Evolutionary conservation across 2,113 vertebrate species (phyloP).

Genomic region (Petaurus breviceps): DNA sequence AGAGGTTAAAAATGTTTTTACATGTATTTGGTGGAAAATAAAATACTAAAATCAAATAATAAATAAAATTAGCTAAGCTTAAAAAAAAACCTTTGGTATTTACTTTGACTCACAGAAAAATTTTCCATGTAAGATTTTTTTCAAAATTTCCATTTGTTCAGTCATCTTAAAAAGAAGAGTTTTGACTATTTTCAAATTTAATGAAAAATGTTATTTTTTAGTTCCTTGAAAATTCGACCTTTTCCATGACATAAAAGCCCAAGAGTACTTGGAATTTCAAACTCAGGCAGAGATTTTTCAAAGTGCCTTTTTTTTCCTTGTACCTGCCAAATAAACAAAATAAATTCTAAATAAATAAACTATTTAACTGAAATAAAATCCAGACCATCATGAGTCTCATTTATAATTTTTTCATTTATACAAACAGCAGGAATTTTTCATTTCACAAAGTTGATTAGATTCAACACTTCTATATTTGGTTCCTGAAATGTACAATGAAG

Average conservation of each 20-base stretch:
- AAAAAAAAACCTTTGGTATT: neutral
- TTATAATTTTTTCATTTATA: conserved; percentile 70
- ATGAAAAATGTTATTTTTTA: conserved; percentile 58
- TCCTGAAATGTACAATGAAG: conserved; percentile 57
- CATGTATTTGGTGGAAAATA: too few relatives aligned
- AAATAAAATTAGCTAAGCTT: neutral
- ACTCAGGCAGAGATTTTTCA: conserved; percentile 31
- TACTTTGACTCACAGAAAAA: conserved; percentile 31
- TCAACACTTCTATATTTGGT: conserved; percentile 22
- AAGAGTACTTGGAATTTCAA: conserved; percentile 14
- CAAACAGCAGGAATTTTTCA: neutral
- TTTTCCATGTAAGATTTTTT: neutral
- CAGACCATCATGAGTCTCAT: conserved; percentile 26
- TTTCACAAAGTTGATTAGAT: conserved; percentile 66
- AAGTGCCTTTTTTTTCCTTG: neutral
- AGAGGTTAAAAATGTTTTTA: too few relatives aligned
- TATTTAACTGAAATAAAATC: conserved; percentile 42
- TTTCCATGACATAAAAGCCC: conserved; percentile 39
- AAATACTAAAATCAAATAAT: too few relatives aligned
- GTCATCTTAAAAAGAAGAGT: conserved; percentile 31
- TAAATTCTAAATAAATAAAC: conserved; percentile 12
- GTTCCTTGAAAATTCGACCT: conserved; percentile 64
- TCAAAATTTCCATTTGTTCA: conserved; percentile 2
- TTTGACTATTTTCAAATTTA: conserved; percentile 60
- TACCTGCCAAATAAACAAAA: conserved; percentile 18